Conservation (phyloP, 2,113 vertebrate genomes). For the Tragelaphus imberbis region DNA sequence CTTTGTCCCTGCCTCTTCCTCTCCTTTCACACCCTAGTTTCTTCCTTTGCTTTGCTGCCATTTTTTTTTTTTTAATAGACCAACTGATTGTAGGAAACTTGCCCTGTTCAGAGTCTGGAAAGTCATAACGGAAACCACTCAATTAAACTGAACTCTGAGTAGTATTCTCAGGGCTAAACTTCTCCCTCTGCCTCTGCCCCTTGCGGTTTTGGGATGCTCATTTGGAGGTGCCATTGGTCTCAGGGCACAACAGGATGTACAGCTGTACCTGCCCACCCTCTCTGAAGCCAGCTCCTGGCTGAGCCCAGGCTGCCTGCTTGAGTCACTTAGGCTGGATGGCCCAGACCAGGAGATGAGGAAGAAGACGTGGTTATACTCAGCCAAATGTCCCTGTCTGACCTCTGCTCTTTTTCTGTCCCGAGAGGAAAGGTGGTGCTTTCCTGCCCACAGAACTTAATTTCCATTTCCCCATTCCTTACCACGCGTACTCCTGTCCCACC, state of each 20-base stretch:
- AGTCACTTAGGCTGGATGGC: neutral
- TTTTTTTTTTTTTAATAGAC: neutral
- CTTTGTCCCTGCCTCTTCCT: neutral
- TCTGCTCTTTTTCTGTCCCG: constrained; percentile 56
- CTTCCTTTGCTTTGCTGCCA: neutral
- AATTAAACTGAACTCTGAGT: neutral
- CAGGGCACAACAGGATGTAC: rapidly evolving
- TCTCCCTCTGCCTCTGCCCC: neutral
- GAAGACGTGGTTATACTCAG: neutral
- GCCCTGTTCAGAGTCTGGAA: neutral
- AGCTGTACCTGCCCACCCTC: neutral
- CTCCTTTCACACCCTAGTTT: neutral
- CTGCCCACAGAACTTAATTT: constrained; percentile 36
- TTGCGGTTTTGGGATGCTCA: neutral
- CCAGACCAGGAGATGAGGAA: neutral
- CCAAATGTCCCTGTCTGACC: constrained; percentile 43
- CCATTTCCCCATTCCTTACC: constrained; percentile 31
- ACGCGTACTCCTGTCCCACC: neutral
- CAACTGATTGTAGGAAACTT: neutral
- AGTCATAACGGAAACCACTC: neutral
- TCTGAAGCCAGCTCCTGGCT: neutral
- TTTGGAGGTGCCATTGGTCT: neutral
- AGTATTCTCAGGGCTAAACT: neutral
- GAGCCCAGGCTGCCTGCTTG: neutral
- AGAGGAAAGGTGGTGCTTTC: constrained; percentile 70